phyloP scores from a whole-genome alignment of 2,113 vertebrate species.

The Thermophis baileyi region DNA sequence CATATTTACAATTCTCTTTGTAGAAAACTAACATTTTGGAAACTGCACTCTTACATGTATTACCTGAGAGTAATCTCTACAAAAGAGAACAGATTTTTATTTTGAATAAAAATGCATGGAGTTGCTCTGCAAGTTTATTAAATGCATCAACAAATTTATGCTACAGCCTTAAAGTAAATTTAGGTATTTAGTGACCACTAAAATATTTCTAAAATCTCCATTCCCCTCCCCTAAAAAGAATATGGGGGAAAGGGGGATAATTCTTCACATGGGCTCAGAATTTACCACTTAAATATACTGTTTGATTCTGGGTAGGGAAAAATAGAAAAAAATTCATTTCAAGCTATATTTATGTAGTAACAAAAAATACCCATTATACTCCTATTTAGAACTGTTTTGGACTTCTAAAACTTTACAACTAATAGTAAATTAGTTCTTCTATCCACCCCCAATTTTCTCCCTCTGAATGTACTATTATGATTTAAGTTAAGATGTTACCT shows the following conservation, averaged over 20 bases:
- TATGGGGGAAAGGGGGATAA: background rate
- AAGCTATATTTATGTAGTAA: background rate
- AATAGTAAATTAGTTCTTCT: background rate
- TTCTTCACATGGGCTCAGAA: background rate
- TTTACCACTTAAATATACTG: background rate
- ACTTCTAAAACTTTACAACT: background rate
- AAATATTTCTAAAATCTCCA: background rate
- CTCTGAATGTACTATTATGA: background rate
- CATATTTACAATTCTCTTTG: background rate
- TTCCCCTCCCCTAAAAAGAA: background rate
- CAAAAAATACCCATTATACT: background rate
- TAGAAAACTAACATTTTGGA: background rate
- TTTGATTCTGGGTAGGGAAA: background rate
- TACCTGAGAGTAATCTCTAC: background rate
- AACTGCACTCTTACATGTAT: background rate
- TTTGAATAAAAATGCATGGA: background rate
- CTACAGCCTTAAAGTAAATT: background rate
- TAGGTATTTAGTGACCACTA: background rate
- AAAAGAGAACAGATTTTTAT: background rate
- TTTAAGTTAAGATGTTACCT: slow-evolving; percentile 61
- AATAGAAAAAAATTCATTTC: background rate
- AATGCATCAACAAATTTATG: background rate
- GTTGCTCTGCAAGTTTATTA: background rate
- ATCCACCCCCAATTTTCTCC: background rate
- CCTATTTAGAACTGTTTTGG: background rate